Conservation (phyloP, 2,888 invertebrate species). For the Alloplasta piceator region DNA sequence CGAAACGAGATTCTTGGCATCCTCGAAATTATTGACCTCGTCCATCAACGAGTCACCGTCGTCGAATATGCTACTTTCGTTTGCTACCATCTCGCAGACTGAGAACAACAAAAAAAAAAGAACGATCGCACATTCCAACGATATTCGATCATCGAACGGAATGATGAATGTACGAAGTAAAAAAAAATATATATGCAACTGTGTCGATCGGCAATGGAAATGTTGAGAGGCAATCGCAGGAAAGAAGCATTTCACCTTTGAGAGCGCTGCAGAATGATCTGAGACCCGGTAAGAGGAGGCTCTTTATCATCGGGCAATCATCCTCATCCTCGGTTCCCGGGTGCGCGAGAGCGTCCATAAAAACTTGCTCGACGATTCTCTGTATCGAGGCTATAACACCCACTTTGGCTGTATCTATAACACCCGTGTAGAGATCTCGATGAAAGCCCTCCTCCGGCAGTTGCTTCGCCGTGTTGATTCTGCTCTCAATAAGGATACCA, state of each 20-base stretch:
- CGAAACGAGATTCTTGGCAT: slow-evolving; percentile 88
- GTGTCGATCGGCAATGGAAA: background rate
- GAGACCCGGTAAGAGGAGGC: slow-evolving; percentile 91
- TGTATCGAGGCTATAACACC: slow-evolving; percentile 95
- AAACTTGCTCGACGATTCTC: slow-evolving; percentile 93
- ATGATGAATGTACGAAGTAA: background rate
- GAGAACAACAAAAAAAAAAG: slow-evolving; percentile 62
- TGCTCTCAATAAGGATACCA: slow-evolving; percentile 53
- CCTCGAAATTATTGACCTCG: slow-evolving; percentile 86
- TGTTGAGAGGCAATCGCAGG: background rate
- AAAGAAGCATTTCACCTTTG: slow-evolving; percentile 85
- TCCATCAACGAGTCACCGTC: slow-evolving; percentile 88
- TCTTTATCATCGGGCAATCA: slow-evolving; percentile 93
- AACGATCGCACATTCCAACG: background rate
- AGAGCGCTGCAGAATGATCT: slow-evolving; percentile 95
- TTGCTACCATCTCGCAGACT: slow-evolving; percentile 94
- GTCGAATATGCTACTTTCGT: slow-evolving; percentile 90
- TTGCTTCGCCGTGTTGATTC: slow-evolving; percentile 91
- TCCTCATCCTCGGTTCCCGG: slow-evolving; percentile 92
- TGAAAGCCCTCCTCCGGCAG: slow-evolving; percentile 97
- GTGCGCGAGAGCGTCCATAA: slow-evolving; percentile 94
- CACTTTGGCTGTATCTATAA: slow-evolving; percentile 90
- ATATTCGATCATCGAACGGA: background rate
- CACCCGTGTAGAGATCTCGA: slow-evolving; percentile 91
- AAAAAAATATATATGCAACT: background rate